These are phyloP conservation scores for Steromphala cineraria DNA, from an alignment of 2,888 invertebrate genomes.

Conservation along the genomic window DNA sequence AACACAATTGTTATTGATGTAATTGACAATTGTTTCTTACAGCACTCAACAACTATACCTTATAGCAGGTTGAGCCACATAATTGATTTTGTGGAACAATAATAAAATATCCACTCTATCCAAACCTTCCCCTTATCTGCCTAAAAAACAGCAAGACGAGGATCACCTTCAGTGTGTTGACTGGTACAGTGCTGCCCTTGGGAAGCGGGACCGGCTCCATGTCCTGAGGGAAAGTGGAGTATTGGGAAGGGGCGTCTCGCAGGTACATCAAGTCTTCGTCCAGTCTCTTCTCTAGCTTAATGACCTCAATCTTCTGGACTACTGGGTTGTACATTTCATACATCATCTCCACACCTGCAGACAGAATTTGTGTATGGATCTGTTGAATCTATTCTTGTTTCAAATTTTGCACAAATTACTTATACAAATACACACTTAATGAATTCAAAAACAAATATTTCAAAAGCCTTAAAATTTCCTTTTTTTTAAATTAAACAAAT, in stretches of 20 bases:
- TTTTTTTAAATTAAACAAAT: too few relatives aligned
- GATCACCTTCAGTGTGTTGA: slow-evolving; percentile 80
- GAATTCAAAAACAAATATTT: too few relatives aligned
- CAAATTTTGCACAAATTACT: too few relatives aligned
- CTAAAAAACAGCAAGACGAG: background rate
- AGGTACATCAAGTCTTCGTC: slow-evolving; percentile 93
- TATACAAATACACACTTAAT: too few relatives aligned
- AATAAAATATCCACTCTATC: too few relatives aligned
- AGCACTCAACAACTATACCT: too few relatives aligned
- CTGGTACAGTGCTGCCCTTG: slow-evolving; percentile 86
- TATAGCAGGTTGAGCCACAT: too few relatives aligned
- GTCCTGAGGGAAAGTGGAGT: slow-evolving; percentile 92
- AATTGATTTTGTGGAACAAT: too few relatives aligned
- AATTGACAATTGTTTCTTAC: too few relatives aligned
- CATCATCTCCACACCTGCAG: slow-evolving; percentile 81
- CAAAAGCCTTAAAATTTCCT: too few relatives aligned
- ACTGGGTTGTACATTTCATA: slow-evolving; percentile 96
- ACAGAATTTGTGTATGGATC: slow-evolving; percentile 27
- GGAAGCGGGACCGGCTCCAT: slow-evolving; percentile 89
- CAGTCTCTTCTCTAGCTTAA: slow-evolving; percentile 92
- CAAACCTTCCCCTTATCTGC: too few relatives aligned
- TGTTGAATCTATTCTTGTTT: background rate
- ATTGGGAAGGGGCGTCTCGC: slow-evolving; percentile 90
- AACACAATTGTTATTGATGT: too few relatives aligned
- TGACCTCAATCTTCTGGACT: slow-evolving; percentile 90